Base-by-base conservation (phyloP, 2,888 invertebrate species). In the Cryptocheilus praepositus region DNA sequence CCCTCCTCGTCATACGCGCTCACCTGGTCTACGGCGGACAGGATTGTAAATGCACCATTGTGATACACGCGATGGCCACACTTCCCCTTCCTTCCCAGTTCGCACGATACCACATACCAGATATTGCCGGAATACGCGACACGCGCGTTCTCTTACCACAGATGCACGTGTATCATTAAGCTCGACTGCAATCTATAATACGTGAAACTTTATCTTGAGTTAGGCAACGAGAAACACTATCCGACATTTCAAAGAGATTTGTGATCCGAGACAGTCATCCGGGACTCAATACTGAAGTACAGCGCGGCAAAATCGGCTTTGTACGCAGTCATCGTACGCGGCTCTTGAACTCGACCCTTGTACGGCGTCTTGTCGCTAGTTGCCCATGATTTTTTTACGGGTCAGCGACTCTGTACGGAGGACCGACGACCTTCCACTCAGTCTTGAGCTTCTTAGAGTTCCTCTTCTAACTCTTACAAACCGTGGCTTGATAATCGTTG, bases 201-300 rank as follows among this genome's bases (percentile, higher is more conserved):
- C 25, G 1, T 56, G 72, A 70, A 70, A 79, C 66, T 44, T 61
- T 75, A 78, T 68, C 69, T 45, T 46, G 46, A 65, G 71, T 79
- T 73, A 58, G 56, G 61, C 58, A 71, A 79, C 61, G 57, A 66
- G 55, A 67, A 73, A 61, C 70, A 25, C 36, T 69, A 75, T 62
- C 36, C 62, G 45, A 44, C 13, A 4, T 13, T 25, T 57, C 7
- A 7, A 28, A 43, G 62, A 51, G 67, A 68, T 66, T 67, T 60
- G 67, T 49, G 64, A 64, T 62, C 61, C 44, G 67, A 67, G 74
- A 64, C 62, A 21, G 25, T 22, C 3, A 16, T 45, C 45, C 25
- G 25, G 25, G 25, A 25, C 2, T 36, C 4, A 36, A 36, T 36
- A 36, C 36, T 36, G 1, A 36, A 36, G 3, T 4, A 11, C 8